Percentiles rank a stretch among this genome's conserved stretches.
Conservation (phyloP, 2,888 invertebrate species). For the Leucophenga montana region DNA sequence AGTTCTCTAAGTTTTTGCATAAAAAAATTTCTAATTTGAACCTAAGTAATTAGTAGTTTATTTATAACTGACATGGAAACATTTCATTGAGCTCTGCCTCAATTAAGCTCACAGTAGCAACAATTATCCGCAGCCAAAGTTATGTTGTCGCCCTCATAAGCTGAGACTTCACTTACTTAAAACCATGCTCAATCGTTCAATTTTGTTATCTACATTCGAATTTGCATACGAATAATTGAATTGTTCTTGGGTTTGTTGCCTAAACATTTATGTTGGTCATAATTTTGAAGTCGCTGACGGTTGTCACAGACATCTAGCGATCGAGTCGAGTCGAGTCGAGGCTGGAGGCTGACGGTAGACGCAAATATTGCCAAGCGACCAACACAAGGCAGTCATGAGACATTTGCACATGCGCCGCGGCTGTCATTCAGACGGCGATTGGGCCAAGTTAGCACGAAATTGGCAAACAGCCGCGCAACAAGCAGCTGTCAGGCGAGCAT, state of each 20-base stretch:
- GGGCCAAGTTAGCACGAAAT: conserved; percentile 15
- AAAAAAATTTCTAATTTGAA: no score
- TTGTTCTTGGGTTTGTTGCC: conserved; percentile 63
- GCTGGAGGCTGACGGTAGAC: conserved; percentile 38
- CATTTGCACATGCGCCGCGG: conserved; percentile 14
- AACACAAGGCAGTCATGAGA: conserved; percentile 20
- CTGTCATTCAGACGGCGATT: neutral
- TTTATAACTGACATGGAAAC: no score
- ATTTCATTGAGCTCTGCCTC: no score
- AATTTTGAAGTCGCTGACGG: conserved; percentile 62
- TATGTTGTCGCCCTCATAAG: neutral
- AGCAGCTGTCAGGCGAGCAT: conserved; percentile 26
- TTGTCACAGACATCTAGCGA: conserved; percentile 43
- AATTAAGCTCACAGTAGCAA: no score
- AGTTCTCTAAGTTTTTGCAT: no score
- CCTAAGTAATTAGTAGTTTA: no score
- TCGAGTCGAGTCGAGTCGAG: conserved; percentile 16
- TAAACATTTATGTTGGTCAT: conserved; percentile 68
- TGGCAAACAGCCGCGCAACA: conserved; percentile 11
- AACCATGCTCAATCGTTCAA: conserved; percentile 13
- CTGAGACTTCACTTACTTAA: conserved; percentile 5
- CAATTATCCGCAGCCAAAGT: no score
- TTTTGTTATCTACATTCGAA: conserved; percentile 46
- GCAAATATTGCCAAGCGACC: conserved; percentile 29
- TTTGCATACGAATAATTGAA: conserved; percentile 68